Evolutionary conservation across 2,888 invertebrate species (phyloP).

Genomic region (Conus canariensis): DNA sequence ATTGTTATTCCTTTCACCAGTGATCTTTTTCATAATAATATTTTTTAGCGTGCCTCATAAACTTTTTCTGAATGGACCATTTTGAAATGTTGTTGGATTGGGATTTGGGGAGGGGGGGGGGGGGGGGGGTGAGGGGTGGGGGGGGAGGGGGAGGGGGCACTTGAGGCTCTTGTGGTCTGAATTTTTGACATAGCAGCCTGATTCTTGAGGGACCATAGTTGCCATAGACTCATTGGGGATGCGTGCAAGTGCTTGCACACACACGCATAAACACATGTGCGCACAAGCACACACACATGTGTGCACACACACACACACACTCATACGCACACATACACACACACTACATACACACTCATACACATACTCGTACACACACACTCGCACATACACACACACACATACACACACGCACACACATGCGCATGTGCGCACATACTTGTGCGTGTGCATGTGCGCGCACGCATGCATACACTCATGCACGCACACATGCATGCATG

Average conservation of each 20-base stretch:
- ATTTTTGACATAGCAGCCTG: no score
- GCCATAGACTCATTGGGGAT: no score
- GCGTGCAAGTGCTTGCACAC: neutral
- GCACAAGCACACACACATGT: neutral
- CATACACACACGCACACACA: neutral
- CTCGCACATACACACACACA: constrained; percentile 1
- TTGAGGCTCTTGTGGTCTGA: no score
- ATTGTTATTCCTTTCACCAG: no score
- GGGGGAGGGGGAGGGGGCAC: no score
- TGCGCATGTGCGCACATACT: neutral
- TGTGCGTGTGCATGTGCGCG: neutral
- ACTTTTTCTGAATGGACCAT: no score
- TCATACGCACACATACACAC: neutral
- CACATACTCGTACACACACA: neutral
- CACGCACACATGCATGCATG: neutral
- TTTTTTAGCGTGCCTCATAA: no score
- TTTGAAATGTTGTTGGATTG: no score
- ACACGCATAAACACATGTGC: neutral
- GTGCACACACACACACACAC: neutral
- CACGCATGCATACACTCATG: neutral
- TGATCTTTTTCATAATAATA: no score
- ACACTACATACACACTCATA: neutral
- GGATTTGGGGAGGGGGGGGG: no score
- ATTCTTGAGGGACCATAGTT: no score
- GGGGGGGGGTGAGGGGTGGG: no score